phyloP scores from a whole-genome alignment of 2,113 vertebrate species.

The Rhizomys pruinosus region DNA sequence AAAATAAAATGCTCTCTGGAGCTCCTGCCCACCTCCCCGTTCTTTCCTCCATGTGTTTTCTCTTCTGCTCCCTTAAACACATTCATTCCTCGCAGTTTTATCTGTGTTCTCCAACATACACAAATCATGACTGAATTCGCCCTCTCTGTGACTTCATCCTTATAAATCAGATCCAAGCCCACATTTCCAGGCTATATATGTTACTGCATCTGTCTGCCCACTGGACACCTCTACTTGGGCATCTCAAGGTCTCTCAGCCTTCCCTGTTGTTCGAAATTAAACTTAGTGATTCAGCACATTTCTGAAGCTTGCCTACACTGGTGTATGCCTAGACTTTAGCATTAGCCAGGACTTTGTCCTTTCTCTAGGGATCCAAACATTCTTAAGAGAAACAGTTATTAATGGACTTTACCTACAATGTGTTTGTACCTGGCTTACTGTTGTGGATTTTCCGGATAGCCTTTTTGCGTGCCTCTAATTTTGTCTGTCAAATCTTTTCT shows the following conservation, averaged over 20 bases:
- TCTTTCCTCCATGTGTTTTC: not conserved
- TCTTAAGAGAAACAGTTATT: too few relatives aligned
- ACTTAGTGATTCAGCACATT: not conserved
- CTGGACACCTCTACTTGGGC: not conserved
- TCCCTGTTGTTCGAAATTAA: too few relatives aligned
- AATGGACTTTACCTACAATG: too few relatives aligned
- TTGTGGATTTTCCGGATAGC: not conserved
- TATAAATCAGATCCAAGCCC: not conserved
- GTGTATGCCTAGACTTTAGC: not conserved
- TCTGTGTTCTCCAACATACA: not conserved
- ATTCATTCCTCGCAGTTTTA: not conserved
- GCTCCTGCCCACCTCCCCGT: not conserved
- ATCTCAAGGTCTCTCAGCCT: too few relatives aligned
- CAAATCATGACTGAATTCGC: not conserved
- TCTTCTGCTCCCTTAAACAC: not conserved
- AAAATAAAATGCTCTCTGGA: too few relatives aligned
- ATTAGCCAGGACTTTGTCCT: rapidly evolving
- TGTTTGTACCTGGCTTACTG: not conserved
- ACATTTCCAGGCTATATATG: not conserved
- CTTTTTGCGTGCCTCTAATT: not conserved
- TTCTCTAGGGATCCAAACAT: too few relatives aligned
- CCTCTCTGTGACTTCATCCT: not conserved
- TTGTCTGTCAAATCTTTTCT: too few relatives aligned
- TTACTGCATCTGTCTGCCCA: not conserved
- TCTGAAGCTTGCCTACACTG: not conserved